Conservation (phyloP, 2,797 vertebrate species). For the Gambusia yucatana region DNA sequence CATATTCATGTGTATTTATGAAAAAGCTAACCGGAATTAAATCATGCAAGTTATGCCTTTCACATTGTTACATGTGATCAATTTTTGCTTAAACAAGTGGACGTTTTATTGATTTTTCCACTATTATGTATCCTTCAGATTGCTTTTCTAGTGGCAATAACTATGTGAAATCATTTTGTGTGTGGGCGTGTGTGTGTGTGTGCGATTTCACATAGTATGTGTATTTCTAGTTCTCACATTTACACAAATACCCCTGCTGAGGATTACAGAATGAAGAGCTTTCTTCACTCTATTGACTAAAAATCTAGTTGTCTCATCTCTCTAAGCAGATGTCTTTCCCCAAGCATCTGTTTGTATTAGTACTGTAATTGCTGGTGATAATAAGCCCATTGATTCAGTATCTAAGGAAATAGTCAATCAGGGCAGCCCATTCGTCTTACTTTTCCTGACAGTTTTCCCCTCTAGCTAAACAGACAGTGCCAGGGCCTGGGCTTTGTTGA, state of each 20-base stretch:
- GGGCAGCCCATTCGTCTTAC: slow-evolving; percentile 91
- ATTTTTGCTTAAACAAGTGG: neutral
- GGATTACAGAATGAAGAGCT: slow-evolving; percentile 71
- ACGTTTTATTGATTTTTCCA: slow-evolving; percentile 3
- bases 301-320: slow-evolving; percentile 84
- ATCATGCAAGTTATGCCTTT: neutral
- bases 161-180: slow-evolving; percentile 25
- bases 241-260: slow-evolving; percentile 81
- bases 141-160: slow-evolving; percentile 35
- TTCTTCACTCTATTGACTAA: slow-evolving; percentile 82
- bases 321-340: slow-evolving; percentile 86
- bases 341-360: slow-evolving; percentile 93
- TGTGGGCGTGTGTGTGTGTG: slow-evolving; percentile 40
- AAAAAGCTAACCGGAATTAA: neutral
- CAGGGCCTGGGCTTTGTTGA: slow-evolving; percentile 83
- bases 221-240: slow-evolving; percentile 74
- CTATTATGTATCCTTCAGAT: slow-evolving; percentile 43
- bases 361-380: slow-evolving; percentile 92
- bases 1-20: neutral
- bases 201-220: slow-evolving; percentile 30
- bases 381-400: slow-evolving; percentile 94
- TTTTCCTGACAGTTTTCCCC: slow-evolving; percentile 89
- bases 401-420: slow-evolving; percentile 93
- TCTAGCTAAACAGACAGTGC: slow-evolving; percentile 86
- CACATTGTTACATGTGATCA: neutral